Base-by-base conservation (phyloP, 2,888 invertebrate genomes). In the Ametastegia equiseti region DNA sequence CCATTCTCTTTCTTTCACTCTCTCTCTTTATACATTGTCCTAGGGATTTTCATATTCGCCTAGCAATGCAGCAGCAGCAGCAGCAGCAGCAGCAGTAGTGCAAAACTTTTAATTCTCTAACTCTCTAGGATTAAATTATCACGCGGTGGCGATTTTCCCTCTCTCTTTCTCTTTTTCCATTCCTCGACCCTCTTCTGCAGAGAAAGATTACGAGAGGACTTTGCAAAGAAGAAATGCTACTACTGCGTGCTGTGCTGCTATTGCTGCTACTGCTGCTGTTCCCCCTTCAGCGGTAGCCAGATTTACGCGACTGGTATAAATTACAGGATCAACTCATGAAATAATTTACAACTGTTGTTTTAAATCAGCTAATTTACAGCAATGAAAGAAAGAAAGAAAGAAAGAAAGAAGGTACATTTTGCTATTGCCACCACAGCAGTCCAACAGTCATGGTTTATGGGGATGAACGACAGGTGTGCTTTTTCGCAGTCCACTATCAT, bases 91-190 rank as follows among this genome's bases (percentile, higher is more conserved):
- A 13, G 7, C 23, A 27, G 45, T 47, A 45, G 86, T 83, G 86
- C 85, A 84, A 85, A 91, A 91, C 90, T 91, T 91, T 91, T 90
- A 90, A 90, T 90, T 89, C 89, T 87, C 89, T 89, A 90, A 89
- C 90, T 45, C 71, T 90, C 88, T 86, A 83, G 90, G 90, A 91
- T 91, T 91, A 91, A 91, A 90, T 91, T 91, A 91, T 90, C 78
- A 71, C 82, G 75, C 80, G 81, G 71, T 82, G 81, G 79, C 82
- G 77, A 81, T 82, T 80, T 82, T 67, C 81, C 80, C 45, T 42
- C 80, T 71, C 45, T 80, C 80, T 78, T 71, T 19, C 13, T 15
- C 15, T 6, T 9, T 63, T 50, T 71, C 54, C 80, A 80, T 75
- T 80, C 80, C n/a, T 65, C 54, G 27, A 19, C 27, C 45, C 79